Evolutionary conservation across 2,888 invertebrate species (phyloP), one percentile per base, ranked within the genome.

Genomic region (Macrosiphum euphorbiae): DNA sequence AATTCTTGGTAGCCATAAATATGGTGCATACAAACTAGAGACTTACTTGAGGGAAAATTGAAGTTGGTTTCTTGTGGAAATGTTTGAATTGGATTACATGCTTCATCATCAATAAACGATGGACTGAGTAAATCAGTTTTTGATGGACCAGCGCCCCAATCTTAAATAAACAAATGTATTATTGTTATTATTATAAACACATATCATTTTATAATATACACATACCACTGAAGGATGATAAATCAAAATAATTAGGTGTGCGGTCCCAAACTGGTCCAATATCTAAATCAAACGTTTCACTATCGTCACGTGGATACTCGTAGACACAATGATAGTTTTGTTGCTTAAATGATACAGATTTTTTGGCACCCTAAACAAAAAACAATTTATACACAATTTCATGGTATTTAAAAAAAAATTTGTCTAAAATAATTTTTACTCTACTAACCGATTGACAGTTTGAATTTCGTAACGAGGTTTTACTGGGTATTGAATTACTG

Each of bases 321-420:
- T 98, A 98, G 94, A 98, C 97, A 95, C 98, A 97, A 96, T 98
- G 98, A 96, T 98, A 98, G 95, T 97, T 97, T 96, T 98, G 98
- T 92, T 98, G 97, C 95, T 98, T 98, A 96, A 98, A 98, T 96
- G 97, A 97, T 89, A 98, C 98, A 95, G 97, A 97, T 95, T 97
- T 97, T 96, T 97, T 97, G 61, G 95, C 95, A 94, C 95, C 95
- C 97, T 97, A 95, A 7, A 91, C 44, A 94, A 87, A 61, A 61
- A 24, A 52, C 4, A 88, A 92, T 28, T 86, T 88, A 87, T 61
- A 47, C 20, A 61, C 47, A 50, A 47, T 55, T 35, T 24, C 24
- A 67, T 20, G 24, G 10, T 58, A 84, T 58, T 35, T 16, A 67
- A 50, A 44, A 26, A n/a, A n/a, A 35, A 78, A 35, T 0, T 5